These are phyloP conservation scores for Amiota minor DNA, from an alignment of 2,888 invertebrate genomes.

Conservation along the genomic window DNA sequence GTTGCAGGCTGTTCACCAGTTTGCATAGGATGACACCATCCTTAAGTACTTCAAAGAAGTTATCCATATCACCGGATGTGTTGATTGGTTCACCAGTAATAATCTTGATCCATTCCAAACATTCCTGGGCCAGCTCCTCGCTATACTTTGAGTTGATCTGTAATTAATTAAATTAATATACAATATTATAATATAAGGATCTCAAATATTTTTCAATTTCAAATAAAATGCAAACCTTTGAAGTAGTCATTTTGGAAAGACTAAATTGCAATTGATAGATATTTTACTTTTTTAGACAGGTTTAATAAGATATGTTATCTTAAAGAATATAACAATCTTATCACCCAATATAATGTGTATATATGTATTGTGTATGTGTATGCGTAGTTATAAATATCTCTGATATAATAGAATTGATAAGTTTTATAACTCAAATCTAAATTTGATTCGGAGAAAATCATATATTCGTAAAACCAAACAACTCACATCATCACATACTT, in stretches of 20 bases:
- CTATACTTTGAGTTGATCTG: constrained; percentile 99
- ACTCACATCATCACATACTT: too few relatives aligned
- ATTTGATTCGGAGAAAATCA: too few relatives aligned
- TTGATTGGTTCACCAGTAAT: constrained; percentile 90
- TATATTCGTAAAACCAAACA: too few relatives aligned
- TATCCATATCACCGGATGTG: constrained; percentile 92
- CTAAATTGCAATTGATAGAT: neutral
- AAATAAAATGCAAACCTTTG: constrained; percentile 4
- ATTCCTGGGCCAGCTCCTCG: constrained; percentile 92
- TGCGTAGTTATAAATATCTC: too few relatives aligned
- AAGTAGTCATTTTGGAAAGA: neutral
- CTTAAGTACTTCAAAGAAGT: constrained; percentile 92
- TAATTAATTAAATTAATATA: neutral
- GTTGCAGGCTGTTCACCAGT: constrained; percentile 88
- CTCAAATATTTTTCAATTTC: neutral
- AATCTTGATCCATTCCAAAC: constrained; percentile 91
- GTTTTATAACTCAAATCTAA: too few relatives aligned
- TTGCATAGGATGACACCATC: constrained; percentile 94
- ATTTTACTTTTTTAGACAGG: neutral
- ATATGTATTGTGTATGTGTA: too few relatives aligned
- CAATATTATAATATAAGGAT: neutral
- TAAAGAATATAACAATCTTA: neutral
- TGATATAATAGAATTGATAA: neutral
- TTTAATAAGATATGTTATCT: neutral
- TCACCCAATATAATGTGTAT: neutral